Conservation (phyloP, 2,113 vertebrate species). For the Phodopus roborovskii region DNA sequence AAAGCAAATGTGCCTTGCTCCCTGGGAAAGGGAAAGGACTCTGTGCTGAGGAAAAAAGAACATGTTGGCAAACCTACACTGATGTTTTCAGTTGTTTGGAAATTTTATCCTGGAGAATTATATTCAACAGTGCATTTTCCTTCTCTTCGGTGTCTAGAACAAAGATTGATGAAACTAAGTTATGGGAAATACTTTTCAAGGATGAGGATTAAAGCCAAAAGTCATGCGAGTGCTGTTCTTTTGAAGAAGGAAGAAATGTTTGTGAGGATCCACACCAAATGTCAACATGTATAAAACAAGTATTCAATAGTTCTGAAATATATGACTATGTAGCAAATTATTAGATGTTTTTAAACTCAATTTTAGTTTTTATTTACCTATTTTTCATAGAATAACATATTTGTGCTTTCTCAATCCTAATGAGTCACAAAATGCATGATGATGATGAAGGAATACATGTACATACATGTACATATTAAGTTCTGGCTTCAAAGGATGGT, state of each 20-base stretch:
- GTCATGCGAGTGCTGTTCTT: not conserved
- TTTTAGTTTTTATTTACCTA: not conserved
- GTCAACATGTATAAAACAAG: not conserved
- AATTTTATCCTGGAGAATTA: slow-evolving; percentile 29
- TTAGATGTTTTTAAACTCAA: not conserved
- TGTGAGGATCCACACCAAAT: not conserved
- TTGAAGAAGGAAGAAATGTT: slow-evolving; percentile 7
- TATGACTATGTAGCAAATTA: not conserved
- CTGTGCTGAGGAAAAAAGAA: not conserved
- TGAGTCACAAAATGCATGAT: not conserved
- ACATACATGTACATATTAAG: not conserved
- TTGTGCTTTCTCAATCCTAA: not conserved
- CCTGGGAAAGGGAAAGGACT: slow-evolving; percentile 27
- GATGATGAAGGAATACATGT: not conserved
- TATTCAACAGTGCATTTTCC: not conserved
- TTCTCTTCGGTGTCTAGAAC: not conserved
- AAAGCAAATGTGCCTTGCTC: slow-evolving; percentile 42
- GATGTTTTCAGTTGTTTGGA: slow-evolving; percentile 8
- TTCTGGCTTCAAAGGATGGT: not conserved
- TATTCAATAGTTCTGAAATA: not conserved
- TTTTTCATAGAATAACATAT: not conserved
- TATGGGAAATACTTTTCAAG: not conserved
- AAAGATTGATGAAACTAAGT: not conserved
- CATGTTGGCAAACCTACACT: not conserved
- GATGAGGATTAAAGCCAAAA: slow-evolving; percentile 15